phyloP scores from a whole-genome alignment of 1,140 invertebrate species.

The Leptinotarsa defecta region DNA sequence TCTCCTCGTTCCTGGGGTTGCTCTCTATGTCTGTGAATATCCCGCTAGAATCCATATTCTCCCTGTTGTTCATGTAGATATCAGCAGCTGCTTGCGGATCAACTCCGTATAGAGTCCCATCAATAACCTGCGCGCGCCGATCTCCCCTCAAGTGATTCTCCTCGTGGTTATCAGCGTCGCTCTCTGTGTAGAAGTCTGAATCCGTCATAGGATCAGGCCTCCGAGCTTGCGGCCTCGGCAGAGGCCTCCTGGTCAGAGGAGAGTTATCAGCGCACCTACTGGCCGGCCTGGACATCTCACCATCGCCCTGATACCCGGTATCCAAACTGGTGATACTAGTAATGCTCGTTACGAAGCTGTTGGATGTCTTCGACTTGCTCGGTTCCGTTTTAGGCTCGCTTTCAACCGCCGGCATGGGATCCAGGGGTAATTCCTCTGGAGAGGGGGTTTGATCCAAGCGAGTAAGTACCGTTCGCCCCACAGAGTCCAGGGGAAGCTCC shows the following conservation, averaged over 20 bases:
- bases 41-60: conserved; percentile 84
- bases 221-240: conserved; percentile 55
- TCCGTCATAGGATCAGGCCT: conserved; percentile 83
- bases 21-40: conserved; percentile 83
- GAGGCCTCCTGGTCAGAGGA: conserved; percentile 56
- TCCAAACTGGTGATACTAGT: conserved; percentile 85
- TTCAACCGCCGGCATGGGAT: conserved; percentile 62
- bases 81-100: conserved; percentile 58
- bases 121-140: conserved; percentile 76
- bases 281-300: conserved; percentile 79
- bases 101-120: conserved; percentile 79
- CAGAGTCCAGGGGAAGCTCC: conserved; percentile 61
- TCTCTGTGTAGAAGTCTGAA: conserved; percentile 87
- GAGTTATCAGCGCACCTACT: conserved; percentile 75
- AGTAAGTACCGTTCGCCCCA: conserved; percentile 39
- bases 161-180: conserved; percentile 79
- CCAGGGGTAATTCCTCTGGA: conserved; percentile 78
- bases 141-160: conserved; percentile 70
- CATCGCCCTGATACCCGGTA: conserved; percentile 84
- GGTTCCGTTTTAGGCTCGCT: conserved; percentile 61
- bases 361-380: conserved; percentile 65
- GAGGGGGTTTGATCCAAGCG: conserved; percentile 77
- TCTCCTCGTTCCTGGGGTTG: conserved; percentile 47
- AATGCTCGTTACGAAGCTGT: conserved; percentile 80
- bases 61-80: conserved; percentile 60